These are phyloP conservation scores for Centropus bengalensis DNA, from an alignment of 2,113 vertebrate species.

Conservation along the genomic window DNA sequence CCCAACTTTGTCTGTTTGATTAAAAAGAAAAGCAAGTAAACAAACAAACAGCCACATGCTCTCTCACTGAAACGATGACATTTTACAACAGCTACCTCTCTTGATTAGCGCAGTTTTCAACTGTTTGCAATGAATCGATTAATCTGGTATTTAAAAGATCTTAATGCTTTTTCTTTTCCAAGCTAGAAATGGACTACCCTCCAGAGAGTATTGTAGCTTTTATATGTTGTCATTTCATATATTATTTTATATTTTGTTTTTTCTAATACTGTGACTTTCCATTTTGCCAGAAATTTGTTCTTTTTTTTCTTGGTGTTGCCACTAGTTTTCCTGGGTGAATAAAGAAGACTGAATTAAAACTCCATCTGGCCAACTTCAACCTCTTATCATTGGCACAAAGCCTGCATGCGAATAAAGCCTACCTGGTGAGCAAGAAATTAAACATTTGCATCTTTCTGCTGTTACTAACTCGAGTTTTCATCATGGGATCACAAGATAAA, in stretches of 20 bases:
- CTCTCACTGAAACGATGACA: background rate
- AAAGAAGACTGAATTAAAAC: background rate
- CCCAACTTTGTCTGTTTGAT: conserved; percentile 8
- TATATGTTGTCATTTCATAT: background rate
- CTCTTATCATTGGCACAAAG: background rate
- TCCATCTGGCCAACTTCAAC: background rate
- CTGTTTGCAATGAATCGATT: background rate
- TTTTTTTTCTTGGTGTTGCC: background rate
- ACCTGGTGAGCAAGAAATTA: background rate
- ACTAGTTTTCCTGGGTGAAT: background rate
- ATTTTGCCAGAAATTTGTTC: background rate
- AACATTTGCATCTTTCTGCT: background rate
- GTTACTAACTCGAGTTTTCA: background rate
- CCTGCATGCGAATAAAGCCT: background rate
- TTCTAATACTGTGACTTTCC: background rate
- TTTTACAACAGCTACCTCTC: conserved; percentile 20
- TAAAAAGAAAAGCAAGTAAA: conserved; percentile 33
- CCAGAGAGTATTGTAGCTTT: background rate
- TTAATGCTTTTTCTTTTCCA: background rate
- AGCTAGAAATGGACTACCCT: background rate
- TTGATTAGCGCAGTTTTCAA: conserved; percentile 8
- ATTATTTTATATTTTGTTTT: background rate
- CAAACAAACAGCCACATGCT: background rate
- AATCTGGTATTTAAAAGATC: background rate
- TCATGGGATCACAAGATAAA: background rate